A percentile compares a stretch with the other conserved stretches of the same genome.
These are phyloP conservation scores for Drosophila ercepeae DNA, from an alignment of 1,140 invertebrate genomes.

Conservation along the genomic window DNA sequence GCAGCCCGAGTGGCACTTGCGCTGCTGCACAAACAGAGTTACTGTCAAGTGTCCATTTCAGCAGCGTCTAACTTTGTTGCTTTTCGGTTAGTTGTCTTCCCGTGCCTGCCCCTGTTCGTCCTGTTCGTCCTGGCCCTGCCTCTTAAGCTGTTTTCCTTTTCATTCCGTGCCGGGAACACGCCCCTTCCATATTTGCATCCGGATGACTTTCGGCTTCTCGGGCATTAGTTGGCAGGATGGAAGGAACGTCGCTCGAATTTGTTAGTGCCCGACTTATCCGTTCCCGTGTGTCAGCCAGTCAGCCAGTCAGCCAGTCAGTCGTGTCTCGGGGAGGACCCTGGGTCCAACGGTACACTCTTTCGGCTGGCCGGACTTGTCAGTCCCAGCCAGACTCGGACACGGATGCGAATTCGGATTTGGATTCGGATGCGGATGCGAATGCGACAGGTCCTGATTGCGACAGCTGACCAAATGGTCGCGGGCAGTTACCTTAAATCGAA, in stretches of 20 bases:
- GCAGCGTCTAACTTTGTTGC: conserved; percentile 73
- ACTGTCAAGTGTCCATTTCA: conserved; percentile 78
- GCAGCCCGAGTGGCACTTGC: conserved; percentile 61
- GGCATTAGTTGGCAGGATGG: conserved; percentile 50
- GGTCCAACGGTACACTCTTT: conserved; percentile 43
- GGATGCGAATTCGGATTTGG: neutral
- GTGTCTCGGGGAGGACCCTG: conserved; percentile 1
- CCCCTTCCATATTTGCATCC: conserved; percentile 49
- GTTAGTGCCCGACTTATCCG: conserved; percentile 69
- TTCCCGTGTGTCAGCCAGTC: conserved; percentile 18
- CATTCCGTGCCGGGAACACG: conserved; percentile 5
- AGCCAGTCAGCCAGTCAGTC: neutral
- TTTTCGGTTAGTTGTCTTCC: conserved; percentile 57
- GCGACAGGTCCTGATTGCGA: conserved; percentile 1
- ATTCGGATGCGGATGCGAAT: neutral
- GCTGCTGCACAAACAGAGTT: conserved; percentile 75
- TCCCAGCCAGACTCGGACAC: conserved; percentile 7
- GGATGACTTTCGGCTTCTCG: conserved; percentile 62
- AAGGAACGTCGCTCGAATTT: conserved; percentile 50
- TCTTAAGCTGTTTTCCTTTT: conserved; percentile 23
- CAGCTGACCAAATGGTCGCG: conserved; percentile 23
- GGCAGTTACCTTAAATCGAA: conserved; percentile 54
- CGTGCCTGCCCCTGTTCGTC: neutral
- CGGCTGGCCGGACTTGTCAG: conserved; percentile 51
- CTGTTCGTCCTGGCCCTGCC: neutral